Evolutionary conservation across 2,888 invertebrate genomes (phyloP).

Genomic region (Lasius fuliginosus): DNA sequence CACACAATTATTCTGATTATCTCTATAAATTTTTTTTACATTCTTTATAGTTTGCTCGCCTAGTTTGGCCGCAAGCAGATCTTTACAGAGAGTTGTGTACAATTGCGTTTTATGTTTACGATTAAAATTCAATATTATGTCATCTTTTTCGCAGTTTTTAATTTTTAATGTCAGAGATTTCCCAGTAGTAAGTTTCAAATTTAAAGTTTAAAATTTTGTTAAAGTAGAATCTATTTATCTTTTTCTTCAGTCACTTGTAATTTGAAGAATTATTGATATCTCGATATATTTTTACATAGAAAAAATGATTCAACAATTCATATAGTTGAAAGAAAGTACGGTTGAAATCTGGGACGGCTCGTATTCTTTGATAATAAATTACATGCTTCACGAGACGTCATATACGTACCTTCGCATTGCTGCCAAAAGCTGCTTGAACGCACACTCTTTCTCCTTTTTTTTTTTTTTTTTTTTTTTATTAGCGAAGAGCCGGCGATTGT

Average conservation of each 20-base stretch:
- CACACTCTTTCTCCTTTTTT: slow-evolving; percentile 12
- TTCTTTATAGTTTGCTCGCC: neutral
- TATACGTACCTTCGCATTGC: slow-evolving; percentile 68
- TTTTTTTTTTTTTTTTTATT: slow-evolving; percentile 42
- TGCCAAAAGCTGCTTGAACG: slow-evolving; percentile 77
- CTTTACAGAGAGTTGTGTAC: neutral
- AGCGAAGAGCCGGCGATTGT: slow-evolving; percentile 50
- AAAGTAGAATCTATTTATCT: neutral
- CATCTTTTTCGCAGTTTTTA: neutral
- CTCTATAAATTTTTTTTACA: neutral
- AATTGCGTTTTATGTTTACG: neutral
- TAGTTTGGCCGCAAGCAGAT: neutral
- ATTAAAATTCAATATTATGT: neutral
- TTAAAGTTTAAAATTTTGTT: neutral
- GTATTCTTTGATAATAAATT: slow-evolving; percentile 42
- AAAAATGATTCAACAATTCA: slow-evolving; percentile 12
- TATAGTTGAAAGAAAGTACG: slow-evolving; percentile 17
- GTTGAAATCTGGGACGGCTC: slow-evolving; percentile 1
- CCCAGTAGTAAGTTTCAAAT: too few relatives aligned
- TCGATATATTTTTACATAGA: neutral
- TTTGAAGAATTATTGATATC: neutral
- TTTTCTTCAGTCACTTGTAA: neutral
- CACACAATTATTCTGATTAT: neutral
- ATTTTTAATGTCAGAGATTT: slow-evolving; percentile 6
- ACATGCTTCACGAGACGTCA: slow-evolving; percentile 20